phyloP scores from a whole-genome alignment of 1,140 invertebrate species.

The Drosophila ercepeae region DNA sequence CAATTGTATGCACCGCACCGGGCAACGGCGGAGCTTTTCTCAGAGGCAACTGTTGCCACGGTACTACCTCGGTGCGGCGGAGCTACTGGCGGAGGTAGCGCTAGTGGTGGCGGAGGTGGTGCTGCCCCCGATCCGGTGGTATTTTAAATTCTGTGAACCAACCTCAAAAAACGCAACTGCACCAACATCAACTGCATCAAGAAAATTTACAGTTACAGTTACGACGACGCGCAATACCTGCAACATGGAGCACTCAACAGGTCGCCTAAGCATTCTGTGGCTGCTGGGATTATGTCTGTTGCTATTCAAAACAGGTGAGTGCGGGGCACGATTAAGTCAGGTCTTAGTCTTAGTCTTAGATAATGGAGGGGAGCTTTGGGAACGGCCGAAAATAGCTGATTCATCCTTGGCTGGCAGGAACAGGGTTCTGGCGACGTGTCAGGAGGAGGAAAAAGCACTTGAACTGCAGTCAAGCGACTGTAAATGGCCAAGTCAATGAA shows the following conservation, averaged over 20 bases:
- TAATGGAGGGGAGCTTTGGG: background rate
- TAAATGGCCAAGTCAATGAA: constrained; percentile 27
- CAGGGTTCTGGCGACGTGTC: background rate
- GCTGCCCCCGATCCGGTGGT: constrained; percentile 29
- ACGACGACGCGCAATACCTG: constrained; percentile 59
- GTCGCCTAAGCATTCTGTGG: constrained; percentile 57
- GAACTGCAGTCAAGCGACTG: no score
- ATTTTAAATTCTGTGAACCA: constrained; percentile 73
- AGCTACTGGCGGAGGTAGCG: constrained; percentile 1
- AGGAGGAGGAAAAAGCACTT: background rate
- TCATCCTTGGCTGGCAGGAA: background rate
- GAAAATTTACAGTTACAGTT: constrained; percentile 76
- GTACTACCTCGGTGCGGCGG: constrained; percentile 7
- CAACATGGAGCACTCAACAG: constrained; percentile 65
- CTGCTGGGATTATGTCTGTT: constrained; percentile 68
- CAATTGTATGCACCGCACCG: constrained; percentile 60
- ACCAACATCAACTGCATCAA: constrained; percentile 47
- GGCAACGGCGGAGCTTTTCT: constrained; percentile 50
- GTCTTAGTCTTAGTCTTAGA: background rate
- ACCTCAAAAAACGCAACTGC: constrained; percentile 54
- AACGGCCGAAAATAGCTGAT: background rate
- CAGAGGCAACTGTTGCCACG: constrained; percentile 31
- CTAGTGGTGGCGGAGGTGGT: constrained; percentile 17
- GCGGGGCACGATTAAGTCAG: background rate
- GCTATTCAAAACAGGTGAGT: constrained; percentile 66